Conservation (phyloP, 2,888 invertebrate genomes). For the Lasioglossum morio region DNA sequence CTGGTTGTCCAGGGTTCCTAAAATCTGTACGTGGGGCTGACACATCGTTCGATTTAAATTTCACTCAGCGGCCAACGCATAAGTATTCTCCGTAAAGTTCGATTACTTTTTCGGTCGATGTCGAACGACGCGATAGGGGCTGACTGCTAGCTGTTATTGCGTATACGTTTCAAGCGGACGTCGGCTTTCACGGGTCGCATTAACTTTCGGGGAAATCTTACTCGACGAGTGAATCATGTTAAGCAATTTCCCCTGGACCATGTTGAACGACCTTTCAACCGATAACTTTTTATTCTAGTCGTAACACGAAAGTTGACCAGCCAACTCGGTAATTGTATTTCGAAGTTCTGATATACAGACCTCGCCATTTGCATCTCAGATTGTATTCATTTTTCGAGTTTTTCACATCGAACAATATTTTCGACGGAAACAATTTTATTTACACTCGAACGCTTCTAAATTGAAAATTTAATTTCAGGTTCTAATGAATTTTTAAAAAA, state of each 20-base stretch:
- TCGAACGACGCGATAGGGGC: slow-evolving; percentile 10
- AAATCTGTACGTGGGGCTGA: neutral
- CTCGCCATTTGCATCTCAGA: neutral
- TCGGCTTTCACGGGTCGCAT: slow-evolving; percentile 51
- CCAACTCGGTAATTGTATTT: neutral
- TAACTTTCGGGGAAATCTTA: slow-evolving; percentile 47
- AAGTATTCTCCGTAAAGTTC: slow-evolving; percentile 27
- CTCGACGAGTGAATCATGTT: slow-evolving; percentile 46
- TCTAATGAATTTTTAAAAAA: neutral
- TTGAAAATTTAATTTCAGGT: neutral
- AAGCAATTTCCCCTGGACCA: slow-evolving; percentile 46
- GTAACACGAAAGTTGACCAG: neutral
- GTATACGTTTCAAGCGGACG: slow-evolving; percentile 42
- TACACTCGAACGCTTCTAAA: neutral
- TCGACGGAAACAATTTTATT: neutral
- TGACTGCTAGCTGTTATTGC: slow-evolving; percentile 46
- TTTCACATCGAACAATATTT: no score
- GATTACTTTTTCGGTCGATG: neutral
- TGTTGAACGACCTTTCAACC: slow-evolving; percentile 4
- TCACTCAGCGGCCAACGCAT: neutral
- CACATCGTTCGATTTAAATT: slow-evolving; percentile 27
- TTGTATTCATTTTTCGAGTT: neutral
- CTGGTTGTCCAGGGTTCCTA: neutral
- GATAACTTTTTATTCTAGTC: neutral
- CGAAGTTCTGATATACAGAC: neutral